phyloP scores from a whole-genome alignment of 2,797 vertebrate genomes.

The Menidia menidia region DNA sequence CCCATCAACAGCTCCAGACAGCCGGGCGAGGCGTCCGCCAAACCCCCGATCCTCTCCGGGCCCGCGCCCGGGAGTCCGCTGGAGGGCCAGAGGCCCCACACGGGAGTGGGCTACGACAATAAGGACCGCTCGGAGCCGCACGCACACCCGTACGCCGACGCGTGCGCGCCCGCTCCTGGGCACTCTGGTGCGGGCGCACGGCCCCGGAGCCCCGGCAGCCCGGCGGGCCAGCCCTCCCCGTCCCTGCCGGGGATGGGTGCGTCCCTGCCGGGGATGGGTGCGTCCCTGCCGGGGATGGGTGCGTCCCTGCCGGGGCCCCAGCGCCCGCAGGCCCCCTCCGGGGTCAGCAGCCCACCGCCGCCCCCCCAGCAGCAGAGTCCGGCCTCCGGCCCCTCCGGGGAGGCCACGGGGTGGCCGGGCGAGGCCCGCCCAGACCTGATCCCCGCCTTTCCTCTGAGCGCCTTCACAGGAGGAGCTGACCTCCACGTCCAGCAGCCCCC shows the following conservation, averaged over 20 bases:
- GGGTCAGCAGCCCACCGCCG: constrained; percentile 56
- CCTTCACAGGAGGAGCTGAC: constrained; percentile 70
- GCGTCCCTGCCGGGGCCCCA: constrained; percentile 61
- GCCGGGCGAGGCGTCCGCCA: constrained; percentile 79
- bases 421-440: constrained; percentile 64
- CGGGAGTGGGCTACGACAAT: constrained; percentile 74
- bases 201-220: constrained; percentile 50
- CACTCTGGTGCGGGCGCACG: constrained; percentile 49
- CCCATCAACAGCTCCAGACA: constrained; percentile 78
- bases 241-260: constrained; percentile 26
- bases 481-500: constrained; percentile 52
- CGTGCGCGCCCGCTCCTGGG: constrained; percentile 51
- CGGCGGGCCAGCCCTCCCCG: constrained; percentile 53
- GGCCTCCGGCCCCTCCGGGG: constrained; percentile 54
- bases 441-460: constrained; percentile 66
- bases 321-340: constrained; percentile 56
- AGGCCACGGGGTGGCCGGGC: constrained; percentile 42
- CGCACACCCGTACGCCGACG: constrained; percentile 60
- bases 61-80: constrained; percentile 64
- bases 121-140: constrained; percentile 71
- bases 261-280: constrained; percentile 61
- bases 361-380: constrained; percentile 58
- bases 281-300: constrained; percentile 32
- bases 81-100: constrained; percentile 73
- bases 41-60: constrained; percentile 84